Percentiles rank a stretch among this genome's conserved stretches.
phyloP scores from a whole-genome alignment of 2,797 vertebrate species.

The Hoplostethus atlanticus region DNA sequence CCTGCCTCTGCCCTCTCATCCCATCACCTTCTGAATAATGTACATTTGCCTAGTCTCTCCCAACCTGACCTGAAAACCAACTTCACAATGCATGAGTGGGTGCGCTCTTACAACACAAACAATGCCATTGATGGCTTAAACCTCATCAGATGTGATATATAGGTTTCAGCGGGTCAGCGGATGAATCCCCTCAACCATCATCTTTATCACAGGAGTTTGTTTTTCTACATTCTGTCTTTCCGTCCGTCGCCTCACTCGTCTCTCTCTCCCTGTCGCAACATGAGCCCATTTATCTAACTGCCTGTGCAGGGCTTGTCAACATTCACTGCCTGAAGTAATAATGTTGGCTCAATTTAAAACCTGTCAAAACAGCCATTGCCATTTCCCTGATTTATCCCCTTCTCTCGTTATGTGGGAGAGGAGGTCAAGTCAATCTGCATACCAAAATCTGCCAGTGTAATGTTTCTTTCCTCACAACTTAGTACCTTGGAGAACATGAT shows the following conservation, averaged over 20 bases:
- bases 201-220: slow-evolving; percentile 3
- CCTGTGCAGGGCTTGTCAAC: slow-evolving; percentile 11
- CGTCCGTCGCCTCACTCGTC: slow-evolving; percentile 6
- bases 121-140: background rate
- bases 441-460: background rate
- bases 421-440: slow-evolving; percentile 6
- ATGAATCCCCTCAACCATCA: slow-evolving; percentile 18
- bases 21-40: background rate
- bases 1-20: background rate
- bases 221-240: background rate
- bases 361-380: slow-evolving; percentile 33
- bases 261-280: background rate
- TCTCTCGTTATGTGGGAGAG: background rate
- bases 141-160: slow-evolving; percentile 20
- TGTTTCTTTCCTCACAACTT: too few relatives aligned
- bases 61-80: slow-evolving; percentile 18
- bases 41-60: background rate
- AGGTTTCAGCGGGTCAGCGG: slow-evolving; percentile 31
- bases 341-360: slow-evolving; percentile 33
- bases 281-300: slow-evolving; percentile 38
- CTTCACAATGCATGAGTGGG: background rate
- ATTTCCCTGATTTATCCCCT: slow-evolving; percentile 14
- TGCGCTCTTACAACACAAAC: background rate
- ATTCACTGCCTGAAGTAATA: background rate
- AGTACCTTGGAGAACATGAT: too few relatives aligned